These are phyloP conservation scores for Zenarchopterus dispar DNA, from an alignment of 2,797 vertebrate species.

Conservation along the genomic window DNA sequence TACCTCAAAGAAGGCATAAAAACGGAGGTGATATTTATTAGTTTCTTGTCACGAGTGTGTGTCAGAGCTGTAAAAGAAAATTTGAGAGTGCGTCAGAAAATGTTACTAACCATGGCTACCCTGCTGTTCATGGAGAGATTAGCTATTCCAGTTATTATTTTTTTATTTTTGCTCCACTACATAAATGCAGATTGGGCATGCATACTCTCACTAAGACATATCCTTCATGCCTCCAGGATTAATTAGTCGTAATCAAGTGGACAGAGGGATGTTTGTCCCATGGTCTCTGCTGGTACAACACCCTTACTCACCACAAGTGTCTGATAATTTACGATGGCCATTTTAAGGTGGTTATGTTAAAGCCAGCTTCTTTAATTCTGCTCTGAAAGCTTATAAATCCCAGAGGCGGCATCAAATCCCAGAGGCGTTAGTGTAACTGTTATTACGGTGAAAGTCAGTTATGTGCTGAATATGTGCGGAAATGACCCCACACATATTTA, in stretches of 20 bases:
- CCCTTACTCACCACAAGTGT: conserved; percentile 55
- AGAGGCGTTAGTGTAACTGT: conserved; percentile 44
- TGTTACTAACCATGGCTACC: conserved; percentile 31
- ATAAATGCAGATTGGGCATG: conserved; percentile 36
- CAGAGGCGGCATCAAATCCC: conserved; percentile 28
- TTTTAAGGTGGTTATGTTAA: conserved; percentile 74
- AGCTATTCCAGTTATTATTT: conserved; percentile 46
- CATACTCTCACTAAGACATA: conserved; percentile 62
- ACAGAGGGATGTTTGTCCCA: conserved; percentile 71
- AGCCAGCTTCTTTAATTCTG: conserved; percentile 72
- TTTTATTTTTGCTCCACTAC: conserved; percentile 68
- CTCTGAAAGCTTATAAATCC: conserved; percentile 76
- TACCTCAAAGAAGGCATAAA: conserved; percentile 78
- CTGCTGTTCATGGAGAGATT: conserved; percentile 50
- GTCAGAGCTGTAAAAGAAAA: conserved; percentile 70
- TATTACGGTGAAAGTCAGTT: conserved; percentile 29
- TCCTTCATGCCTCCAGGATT: conserved; percentile 64
- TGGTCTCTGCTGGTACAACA: conserved; percentile 39
- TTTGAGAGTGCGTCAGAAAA: conserved; percentile 63
- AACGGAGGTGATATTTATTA: conserved; percentile 79
- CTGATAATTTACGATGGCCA: conserved; percentile 70
- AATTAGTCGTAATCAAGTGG: conserved; percentile 80
- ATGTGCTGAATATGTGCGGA: conserved; percentile 12
- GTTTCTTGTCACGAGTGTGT: conserved; percentile 72
- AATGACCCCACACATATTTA: conserved; percentile 11